Evolutionary conservation across 2,888 invertebrate species (phyloP), one percentile per base, ranked within the genome.

Genomic region (Troglohyphantes excavatus): DNA sequence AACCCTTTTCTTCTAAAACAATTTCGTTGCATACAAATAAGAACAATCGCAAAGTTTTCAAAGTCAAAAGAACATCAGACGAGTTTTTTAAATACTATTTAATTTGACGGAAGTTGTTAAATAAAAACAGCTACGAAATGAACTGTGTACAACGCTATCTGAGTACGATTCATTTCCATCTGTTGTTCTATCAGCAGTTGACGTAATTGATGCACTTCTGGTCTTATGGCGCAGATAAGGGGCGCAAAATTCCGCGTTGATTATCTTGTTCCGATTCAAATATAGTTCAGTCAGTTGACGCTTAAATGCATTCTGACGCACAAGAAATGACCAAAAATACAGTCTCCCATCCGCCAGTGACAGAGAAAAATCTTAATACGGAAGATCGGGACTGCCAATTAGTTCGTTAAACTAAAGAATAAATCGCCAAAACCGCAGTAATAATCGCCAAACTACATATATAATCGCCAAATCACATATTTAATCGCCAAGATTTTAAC

Each of bases 211-310:
- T 53, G n/a, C 53, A 53, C 27, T 67, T 2, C 67, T 27, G 17
- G 27, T 67, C 29, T 5, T 17, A 27, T 63, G 67, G 23, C 17
- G 67, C 67, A 67, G 67, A 29, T 67, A 17, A n/a, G 13, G n/a
- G 61, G 19, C 23, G 21, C 21, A 63, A 19, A 63, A 63, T 21
- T 3, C 23, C 61, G 19, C 27, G 53, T 19, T 0, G n/a, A 67
- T 67, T 67, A 67, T 26, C 26, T 19, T n/a, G 17, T 67, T 67
- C 67, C 67, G 29, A 67, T 67, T 67, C 23, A 67, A 67, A 67
- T 27, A 67, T 67, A 67, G 67, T 27, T 13, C n/a, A 27, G 17
- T 29, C 26, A 53, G 9, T 53, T 29, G 29, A 6, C 29, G 7
- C n/a, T 67, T 67, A 29, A 67, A 19, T 63, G 23, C 27, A 19